Evolutionary conservation across 2,113 vertebrate genomes (phyloP).

Genomic region (Lepus americanus): DNA sequence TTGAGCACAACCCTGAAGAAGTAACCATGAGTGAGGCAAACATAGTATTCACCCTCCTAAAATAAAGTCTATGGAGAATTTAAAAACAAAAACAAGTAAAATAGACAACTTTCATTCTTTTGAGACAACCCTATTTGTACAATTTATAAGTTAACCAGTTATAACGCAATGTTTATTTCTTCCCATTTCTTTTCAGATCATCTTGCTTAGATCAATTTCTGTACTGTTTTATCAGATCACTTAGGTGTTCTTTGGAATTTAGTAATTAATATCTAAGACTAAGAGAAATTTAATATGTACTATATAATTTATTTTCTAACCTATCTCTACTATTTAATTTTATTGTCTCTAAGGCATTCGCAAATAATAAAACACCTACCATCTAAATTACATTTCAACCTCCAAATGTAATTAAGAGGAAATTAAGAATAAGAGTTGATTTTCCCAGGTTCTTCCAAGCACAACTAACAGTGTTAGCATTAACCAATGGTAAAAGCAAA

Average conservation of each 20-base stretch:
- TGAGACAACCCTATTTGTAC: not conserved
- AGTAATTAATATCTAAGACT: constrained; percentile 25
- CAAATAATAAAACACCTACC: constrained; percentile 55
- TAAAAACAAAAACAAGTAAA: not conserved
- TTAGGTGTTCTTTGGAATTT: constrained; percentile 39
- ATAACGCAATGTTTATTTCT: constrained; percentile 16
- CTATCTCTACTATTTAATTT: not conserved
- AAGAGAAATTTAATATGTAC: constrained; percentile 37
- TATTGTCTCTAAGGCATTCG: constrained; percentile 5
- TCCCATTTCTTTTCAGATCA: not conserved
- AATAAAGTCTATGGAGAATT: not conserved
- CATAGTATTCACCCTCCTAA: not conserved
- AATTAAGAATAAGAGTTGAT: constrained; percentile 53
- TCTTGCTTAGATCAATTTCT: not conserved
- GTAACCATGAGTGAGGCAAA: not conserved
- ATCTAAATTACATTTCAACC: constrained; percentile 55
- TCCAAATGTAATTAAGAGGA: constrained; percentile 68
- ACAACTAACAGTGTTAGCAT: constrained; percentile 60
- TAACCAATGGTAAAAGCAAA: constrained; percentile 52
- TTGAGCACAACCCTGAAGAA: not conserved
- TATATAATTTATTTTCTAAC: constrained; percentile 14
- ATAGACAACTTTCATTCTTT: constrained; percentile 11
- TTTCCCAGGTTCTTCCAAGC: constrained; percentile 49
- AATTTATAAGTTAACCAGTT: not conserved
- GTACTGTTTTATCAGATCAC: constrained; percentile 34